A percentile compares a stretch with the other conserved stretches of the same genome.
Conservation (phyloP, 2,888 invertebrate species). For the Pecten maximus region DNA sequence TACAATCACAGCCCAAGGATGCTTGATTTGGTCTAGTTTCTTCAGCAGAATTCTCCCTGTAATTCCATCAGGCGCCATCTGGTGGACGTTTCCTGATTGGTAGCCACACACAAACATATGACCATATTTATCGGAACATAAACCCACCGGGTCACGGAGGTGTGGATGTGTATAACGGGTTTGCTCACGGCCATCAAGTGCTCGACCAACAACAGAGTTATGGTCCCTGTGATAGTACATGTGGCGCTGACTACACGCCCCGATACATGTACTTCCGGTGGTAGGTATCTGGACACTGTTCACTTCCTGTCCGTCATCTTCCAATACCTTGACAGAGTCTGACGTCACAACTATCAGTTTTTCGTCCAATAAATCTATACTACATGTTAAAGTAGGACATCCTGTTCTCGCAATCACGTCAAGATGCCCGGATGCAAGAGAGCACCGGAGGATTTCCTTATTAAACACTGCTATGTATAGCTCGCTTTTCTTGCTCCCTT, state of each 20-base stretch:
- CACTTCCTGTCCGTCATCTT: not conserved
- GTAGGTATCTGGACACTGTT: not conserved
- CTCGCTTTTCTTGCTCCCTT: not conserved
- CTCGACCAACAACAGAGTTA: not conserved
- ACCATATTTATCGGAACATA: not conserved
- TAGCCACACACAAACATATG: not conserved
- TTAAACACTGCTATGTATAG: not conserved
- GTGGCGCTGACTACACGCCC: not conserved
- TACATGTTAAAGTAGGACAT: not conserved
- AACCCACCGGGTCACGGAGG: not conserved
- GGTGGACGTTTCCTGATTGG: not conserved
- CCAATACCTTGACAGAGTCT: not conserved
- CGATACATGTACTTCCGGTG: constrained; percentile 1
- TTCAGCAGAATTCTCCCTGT: not conserved
- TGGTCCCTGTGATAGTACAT: not conserved
- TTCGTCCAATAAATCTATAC: not conserved
- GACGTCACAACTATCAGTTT: not conserved
- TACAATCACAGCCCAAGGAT: not conserved
- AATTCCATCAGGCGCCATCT: not conserved
- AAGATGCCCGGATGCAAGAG: constrained; percentile 11
- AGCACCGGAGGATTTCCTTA: not conserved
- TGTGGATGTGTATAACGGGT: not conserved
- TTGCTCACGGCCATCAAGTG: not conserved
- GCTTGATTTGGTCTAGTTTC: not conserved
- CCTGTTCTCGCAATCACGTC: not conserved